Evolutionary conservation across 1,140 invertebrate species (phyloP).

Genomic region (Ganaspis sp.): DNA sequence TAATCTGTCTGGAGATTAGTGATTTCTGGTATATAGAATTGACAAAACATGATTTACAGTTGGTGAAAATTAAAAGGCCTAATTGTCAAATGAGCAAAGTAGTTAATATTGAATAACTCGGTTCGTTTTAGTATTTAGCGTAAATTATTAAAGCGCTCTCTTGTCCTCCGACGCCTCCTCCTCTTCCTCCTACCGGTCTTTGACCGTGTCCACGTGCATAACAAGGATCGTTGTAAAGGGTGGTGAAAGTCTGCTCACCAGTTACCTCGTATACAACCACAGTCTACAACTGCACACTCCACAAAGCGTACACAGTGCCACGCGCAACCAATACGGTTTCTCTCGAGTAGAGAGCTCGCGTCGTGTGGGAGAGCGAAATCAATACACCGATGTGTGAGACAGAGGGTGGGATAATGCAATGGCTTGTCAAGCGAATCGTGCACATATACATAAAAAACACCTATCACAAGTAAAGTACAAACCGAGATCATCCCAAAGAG

Average conservation of each 20-base stretch:
- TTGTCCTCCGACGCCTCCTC: not conserved
- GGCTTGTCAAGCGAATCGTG: slow-evolving; percentile 21
- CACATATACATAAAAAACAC: not conserved
- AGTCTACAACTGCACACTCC: not conserved
- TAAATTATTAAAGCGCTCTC: not conserved
- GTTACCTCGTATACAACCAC: slow-evolving; percentile 19
- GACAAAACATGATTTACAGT: too few relatives aligned
- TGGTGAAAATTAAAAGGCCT: too few relatives aligned
- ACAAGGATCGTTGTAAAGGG: slow-evolving; percentile 5
- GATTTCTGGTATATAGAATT: too few relatives aligned
- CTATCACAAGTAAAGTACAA: slow-evolving; percentile 33
- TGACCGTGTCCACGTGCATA: not conserved
- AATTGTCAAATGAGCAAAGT: too few relatives aligned
- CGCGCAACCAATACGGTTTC: slow-evolving; percentile 24
- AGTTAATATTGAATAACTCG: not conserved
- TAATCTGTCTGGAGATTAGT: too few relatives aligned
- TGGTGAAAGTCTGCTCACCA: slow-evolving; percentile 8
- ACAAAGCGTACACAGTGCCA: slow-evolving; percentile 24
- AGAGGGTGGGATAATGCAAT: slow-evolving; percentile 7
- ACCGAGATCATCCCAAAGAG: slow-evolving; percentile 31
- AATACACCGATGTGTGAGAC: slow-evolving; percentile 19
- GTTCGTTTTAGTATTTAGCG: not conserved
- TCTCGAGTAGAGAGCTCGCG: not conserved
- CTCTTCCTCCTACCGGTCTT: not conserved
- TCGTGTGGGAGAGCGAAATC: slow-evolving; percentile 3